Evolutionary conservation across 2,113 vertebrate genomes (phyloP).

Genomic region (Syngnathus floridae): DNA sequence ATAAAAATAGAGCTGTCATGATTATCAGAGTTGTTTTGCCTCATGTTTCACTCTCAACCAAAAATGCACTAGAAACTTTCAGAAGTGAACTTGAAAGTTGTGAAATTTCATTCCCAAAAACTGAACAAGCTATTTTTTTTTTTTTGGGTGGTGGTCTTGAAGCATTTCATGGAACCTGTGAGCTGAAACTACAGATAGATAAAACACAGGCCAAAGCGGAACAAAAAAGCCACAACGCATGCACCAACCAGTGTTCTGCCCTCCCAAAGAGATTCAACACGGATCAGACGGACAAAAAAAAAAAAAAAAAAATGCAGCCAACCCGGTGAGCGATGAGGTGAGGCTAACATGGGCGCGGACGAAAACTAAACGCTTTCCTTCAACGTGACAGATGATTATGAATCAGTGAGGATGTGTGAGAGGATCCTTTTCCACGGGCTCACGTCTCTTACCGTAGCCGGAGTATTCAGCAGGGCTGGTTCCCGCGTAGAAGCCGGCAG

Average conservation of each 20-base stretch:
- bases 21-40: too few relatives aligned
- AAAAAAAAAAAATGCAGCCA: slow-evolving; percentile 22
- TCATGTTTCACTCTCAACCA: too few relatives aligned
- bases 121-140: not conserved
- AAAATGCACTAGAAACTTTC: too few relatives aligned
- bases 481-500: slow-evolving; percentile 85
- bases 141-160: not conserved
- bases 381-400: not conserved
- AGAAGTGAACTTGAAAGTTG: too few relatives aligned
- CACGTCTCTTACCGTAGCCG: slow-evolving; percentile 80
- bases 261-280: slow-evolving; percentile 25
- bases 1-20: too few relatives aligned
- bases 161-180: slow-evolving; percentile 64
- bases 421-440: not conserved
- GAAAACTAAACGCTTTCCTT: not conserved
- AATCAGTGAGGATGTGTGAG: not conserved
- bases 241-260: slow-evolving; percentile 34
- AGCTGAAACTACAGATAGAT: slow-evolving; percentile 60
- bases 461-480: slow-evolving; percentile 87
- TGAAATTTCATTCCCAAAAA: not conserved
- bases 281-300: slow-evolving; percentile 46
- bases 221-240: slow-evolving; percentile 44
- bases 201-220: slow-evolving; percentile 55
- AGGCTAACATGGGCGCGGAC: not conserved
- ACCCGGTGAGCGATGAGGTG: slow-evolving; percentile 5